Evolutionary conservation across 1,140 invertebrate genomes (phyloP).

Genomic region (Nasonia giraulti): DNA sequence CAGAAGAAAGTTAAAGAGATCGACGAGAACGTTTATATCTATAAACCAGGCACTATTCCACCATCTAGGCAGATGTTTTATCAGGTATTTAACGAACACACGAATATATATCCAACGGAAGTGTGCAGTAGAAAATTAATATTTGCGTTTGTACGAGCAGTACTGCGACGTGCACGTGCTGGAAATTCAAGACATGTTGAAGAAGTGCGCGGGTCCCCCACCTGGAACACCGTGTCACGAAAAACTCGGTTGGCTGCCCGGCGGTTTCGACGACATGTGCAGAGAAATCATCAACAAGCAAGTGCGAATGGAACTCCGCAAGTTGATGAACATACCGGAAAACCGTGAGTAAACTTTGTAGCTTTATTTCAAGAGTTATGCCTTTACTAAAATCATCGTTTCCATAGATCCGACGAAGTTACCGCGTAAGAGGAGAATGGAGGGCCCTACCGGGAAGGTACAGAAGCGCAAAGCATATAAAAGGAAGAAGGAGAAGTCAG

Average conservation of each 20-base stretch:
- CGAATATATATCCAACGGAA: background rate
- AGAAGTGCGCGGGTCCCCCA: slow-evolving; percentile 79
- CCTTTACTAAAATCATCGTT: slow-evolving; percentile 17
- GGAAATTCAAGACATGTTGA: slow-evolving; percentile 87
- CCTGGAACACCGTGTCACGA: slow-evolving; percentile 81
- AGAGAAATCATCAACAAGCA: slow-evolving; percentile 81
- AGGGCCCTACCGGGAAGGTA: background rate
- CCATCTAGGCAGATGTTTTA: slow-evolving; percentile 88
- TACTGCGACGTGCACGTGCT: slow-evolving; percentile 89
- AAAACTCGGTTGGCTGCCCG: slow-evolving; percentile 84
- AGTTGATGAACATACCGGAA: slow-evolving; percentile 72
- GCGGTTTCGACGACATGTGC: slow-evolving; percentile 80
- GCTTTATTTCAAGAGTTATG: slow-evolving; percentile 3
- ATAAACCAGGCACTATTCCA: slow-evolving; percentile 82
- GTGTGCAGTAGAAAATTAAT: background rate
- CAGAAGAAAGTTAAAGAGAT: slow-evolving; percentile 63
- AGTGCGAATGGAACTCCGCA: slow-evolving; percentile 76
- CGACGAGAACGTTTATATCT: slow-evolving; percentile 76
- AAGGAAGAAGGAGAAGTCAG: slow-evolving; percentile 21
- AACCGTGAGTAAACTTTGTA: slow-evolving; percentile 63
- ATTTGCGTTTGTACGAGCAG: slow-evolving; percentile 70
- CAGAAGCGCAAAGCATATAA: slow-evolving; percentile 34
- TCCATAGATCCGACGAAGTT: slow-evolving; percentile 57
- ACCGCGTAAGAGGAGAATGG: slow-evolving; percentile 51
- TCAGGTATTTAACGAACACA: slow-evolving; percentile 75